A percentile compares a stretch with the other conserved stretches of the same genome.
These are phyloP conservation scores for Luperina testacea DNA, from an alignment of 2,888 invertebrate genomes.

Conservation along the genomic window DNA sequence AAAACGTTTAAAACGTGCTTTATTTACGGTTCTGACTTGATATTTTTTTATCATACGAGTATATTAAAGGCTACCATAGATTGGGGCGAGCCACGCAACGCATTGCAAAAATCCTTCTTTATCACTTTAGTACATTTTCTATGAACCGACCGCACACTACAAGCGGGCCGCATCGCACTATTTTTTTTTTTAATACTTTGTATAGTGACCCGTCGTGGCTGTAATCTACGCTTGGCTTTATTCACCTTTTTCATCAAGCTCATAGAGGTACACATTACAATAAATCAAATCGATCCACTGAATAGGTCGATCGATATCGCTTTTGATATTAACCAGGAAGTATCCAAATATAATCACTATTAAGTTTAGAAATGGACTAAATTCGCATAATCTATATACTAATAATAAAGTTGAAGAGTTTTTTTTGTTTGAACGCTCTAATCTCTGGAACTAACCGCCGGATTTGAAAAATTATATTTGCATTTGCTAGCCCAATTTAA, in stretches of 20 bases:
- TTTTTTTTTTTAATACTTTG: neutral
- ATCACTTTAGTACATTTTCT: neutral
- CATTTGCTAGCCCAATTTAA: no score
- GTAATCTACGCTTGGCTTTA: neutral
- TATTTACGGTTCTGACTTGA: neutral
- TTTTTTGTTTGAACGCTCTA: no score
- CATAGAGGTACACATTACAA: neutral
- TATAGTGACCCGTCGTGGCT: neutral
- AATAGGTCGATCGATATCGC: neutral
- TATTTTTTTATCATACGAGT: neutral
- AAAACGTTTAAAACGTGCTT: neutral
- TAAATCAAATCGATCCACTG: no score
- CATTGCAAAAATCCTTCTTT: neutral
- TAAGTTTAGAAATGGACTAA: neutral
- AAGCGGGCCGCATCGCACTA: neutral
- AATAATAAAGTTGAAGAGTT: no score
- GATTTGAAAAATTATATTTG: no score
- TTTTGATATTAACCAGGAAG: neutral
- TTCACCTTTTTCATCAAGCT: neutral
- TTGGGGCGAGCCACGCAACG: neutral
- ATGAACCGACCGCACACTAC: neutral
- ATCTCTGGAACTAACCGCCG: no score
- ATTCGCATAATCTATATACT: no score
- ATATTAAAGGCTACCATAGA: neutral
- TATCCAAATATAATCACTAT: neutral